Base-by-base conservation (phyloP, 2,888 invertebrate genomes). In the Loripinus fragilis region DNA sequence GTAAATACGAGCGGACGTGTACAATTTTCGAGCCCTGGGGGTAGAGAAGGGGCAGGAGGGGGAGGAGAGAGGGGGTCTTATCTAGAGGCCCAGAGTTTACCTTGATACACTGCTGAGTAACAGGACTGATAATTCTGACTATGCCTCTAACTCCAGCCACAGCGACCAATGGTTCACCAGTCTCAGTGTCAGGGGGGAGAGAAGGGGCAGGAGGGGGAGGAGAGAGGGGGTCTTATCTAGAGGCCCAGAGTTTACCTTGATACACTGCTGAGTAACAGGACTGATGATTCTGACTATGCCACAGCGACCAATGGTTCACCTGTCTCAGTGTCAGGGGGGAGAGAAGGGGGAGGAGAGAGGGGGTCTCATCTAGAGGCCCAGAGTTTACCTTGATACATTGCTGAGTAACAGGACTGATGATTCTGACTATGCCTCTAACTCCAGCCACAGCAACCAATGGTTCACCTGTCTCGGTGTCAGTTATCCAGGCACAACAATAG, bases 401-500 rank as follows among this genome's bases (percentile, higher is more conserved):
- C 94, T 97, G 96, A 0, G 96, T 95, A 0, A 96, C 95, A 0
- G 97, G 97, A 87, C 96, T 97, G 90, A 99, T 96, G 70, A 99
- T 95, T 30, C 98, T 95, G 33, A 99, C 96, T 10, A 99, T 96
- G 2, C 98, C 98, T 20, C 98, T 95, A 0, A 97, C 96, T 0
- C 99, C 99, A 0, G 98, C 98, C 0, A 97, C 98, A 0, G 98
- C 98, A 25, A 99, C 94, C 38, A 99, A 94, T 0, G 98, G 97
- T 80, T 91, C 90, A 20, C 88, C 89, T 95, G 81, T 96, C 95
- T 85, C 85, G 17, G 96, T 96, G 88, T 98, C 98, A 90, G 96
- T 97, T 0, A 98, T 97, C 99, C 99, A 99, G 0, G 98, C 98
- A 93, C 98, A 98, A 0, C 98, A 98, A 94, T 99, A 99, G 94